Evolutionary conservation across 2,113 vertebrate genomes (phyloP).

Genomic region (Panthera uncia): DNA sequence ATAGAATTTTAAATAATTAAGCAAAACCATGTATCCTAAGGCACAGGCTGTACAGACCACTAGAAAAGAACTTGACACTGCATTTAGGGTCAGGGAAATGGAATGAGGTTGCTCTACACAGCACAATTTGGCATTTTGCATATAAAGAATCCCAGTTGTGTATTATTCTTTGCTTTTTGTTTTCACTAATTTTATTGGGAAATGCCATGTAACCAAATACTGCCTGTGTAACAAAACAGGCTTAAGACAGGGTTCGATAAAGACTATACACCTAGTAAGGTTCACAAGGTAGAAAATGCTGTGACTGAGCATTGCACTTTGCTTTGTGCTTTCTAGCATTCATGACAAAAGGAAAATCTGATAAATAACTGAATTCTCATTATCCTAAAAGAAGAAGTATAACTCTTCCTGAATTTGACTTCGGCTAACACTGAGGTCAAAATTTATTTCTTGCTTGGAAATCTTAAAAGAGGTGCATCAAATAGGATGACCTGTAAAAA

Average conservation of each 20-base stretch:
- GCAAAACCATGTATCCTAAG: not conserved
- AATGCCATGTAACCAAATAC: slow-evolving; percentile 16
- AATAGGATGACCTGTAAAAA: not conserved
- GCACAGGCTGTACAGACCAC: not conserved
- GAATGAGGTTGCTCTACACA: not conserved
- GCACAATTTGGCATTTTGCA: not conserved
- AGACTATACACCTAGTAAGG: not conserved
- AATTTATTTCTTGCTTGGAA: slow-evolving; percentile 28
- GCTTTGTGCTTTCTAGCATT: not conserved
- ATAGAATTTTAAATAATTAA: not conserved
- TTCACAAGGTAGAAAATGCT: not conserved
- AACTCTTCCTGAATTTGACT: not conserved
- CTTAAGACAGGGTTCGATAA: not conserved
- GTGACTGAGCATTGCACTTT: not conserved
- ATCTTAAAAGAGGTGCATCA: not conserved
- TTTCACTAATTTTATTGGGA: slow-evolving; percentile 26
- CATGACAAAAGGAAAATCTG: slow-evolving; percentile 1
- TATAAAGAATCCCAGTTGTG: not conserved
- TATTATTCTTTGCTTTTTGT: slow-evolving; percentile 8
- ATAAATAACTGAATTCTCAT: not conserved
- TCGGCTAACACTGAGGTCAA: not conserved
- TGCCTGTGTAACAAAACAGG: not conserved
- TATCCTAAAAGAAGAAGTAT: slow-evolving; percentile 39
- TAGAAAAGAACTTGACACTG: not conserved
- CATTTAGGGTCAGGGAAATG: not conserved